Conservation (phyloP, 1,140 invertebrate species). For the Magallana angulata region DNA sequence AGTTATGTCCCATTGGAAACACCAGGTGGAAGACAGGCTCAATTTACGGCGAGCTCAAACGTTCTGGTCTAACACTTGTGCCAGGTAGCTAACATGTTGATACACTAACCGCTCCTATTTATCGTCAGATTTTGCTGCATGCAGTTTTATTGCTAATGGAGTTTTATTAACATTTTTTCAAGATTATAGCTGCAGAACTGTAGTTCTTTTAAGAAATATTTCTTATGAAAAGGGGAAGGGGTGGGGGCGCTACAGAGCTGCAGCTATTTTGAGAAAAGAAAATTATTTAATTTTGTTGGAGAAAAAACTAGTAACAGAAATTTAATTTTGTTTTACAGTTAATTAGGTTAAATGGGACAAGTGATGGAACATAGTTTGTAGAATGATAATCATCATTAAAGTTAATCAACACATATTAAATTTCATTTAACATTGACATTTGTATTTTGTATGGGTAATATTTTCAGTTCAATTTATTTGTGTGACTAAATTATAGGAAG, state of each 20-base stretch:
- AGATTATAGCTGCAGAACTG: no score
- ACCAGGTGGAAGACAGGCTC: slow-evolving; percentile 49
- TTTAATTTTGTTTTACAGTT: not conserved
- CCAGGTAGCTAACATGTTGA: slow-evolving; percentile 47
- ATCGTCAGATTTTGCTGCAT: not conserved
- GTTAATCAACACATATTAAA: slow-evolving; percentile 16
- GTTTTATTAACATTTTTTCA: slow-evolving; percentile 19
- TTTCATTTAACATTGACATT: not conserved
- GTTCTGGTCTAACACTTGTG: slow-evolving; percentile 60
- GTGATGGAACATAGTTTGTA: slow-evolving; percentile 8
- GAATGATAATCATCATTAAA: not conserved
- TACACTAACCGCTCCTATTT: slow-evolving; percentile 1
- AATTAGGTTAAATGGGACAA: slow-evolving; percentile 13
- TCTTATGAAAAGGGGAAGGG: no score
- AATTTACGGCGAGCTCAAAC: slow-evolving; percentile 52
- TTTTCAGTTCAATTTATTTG: not conserved
- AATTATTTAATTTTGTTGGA: no score
- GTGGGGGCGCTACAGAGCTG: no score
- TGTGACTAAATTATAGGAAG: slow-evolving; percentile 46
- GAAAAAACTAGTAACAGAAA: not conserved
- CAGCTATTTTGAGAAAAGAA: no score
- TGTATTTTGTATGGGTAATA: not conserved
- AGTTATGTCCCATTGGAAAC: slow-evolving; percentile 45
- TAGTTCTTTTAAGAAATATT: no score
- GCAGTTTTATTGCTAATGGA: not conserved